Conservation (phyloP, 2,888 invertebrate species). For the Lissonota sp. region DNA sequence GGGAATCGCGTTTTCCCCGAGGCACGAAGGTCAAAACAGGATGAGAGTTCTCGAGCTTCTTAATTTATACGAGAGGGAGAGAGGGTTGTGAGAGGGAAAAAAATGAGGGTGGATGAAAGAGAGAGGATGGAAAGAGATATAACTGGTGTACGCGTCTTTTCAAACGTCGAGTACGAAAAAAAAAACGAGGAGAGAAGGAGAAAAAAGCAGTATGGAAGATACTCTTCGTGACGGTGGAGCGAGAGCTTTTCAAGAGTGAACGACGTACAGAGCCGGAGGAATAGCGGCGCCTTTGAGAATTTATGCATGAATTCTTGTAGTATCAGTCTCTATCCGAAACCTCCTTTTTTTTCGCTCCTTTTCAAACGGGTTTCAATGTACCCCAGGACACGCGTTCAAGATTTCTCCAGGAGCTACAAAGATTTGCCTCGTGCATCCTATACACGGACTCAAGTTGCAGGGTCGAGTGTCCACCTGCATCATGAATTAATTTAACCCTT, state of each 20-base stretch:
- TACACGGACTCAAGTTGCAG: conserved; percentile 11
- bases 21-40: conserved; percentile 43
- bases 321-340: conserved; percentile 31
- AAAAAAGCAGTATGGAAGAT: neutral
- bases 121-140: conserved; percentile 11
- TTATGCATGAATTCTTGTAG: conserved; percentile 58
- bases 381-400: conserved; percentile 16
- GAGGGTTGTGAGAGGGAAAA: conserved; percentile 3
- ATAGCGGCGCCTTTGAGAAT: conserved; percentile 48
- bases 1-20: conserved; percentile 15
- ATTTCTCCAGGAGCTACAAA: conserved; percentile 6
- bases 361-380: conserved; percentile 32
- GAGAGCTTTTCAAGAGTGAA: conserved; percentile 48
- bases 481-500: conserved; percentile 28
- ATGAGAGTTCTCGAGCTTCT: conserved; percentile 47
- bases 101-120: neutral
- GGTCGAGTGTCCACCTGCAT: conserved; percentile 35
- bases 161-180: conserved; percentile 29
- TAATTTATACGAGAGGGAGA: conserved; percentile 54
- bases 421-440: conserved; percentile 3
- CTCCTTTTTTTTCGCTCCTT: conserved; percentile 15
- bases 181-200: conserved; percentile 9
- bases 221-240: conserved; percentile 38
- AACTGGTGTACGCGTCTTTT: conserved; percentile 45
- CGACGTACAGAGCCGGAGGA: conserved; percentile 51